A percentile compares a stretch with the other conserved stretches of the same genome.
phyloP scores from a whole-genome alignment of 2,797 vertebrate species.

The Siniperca obscura region DNA sequence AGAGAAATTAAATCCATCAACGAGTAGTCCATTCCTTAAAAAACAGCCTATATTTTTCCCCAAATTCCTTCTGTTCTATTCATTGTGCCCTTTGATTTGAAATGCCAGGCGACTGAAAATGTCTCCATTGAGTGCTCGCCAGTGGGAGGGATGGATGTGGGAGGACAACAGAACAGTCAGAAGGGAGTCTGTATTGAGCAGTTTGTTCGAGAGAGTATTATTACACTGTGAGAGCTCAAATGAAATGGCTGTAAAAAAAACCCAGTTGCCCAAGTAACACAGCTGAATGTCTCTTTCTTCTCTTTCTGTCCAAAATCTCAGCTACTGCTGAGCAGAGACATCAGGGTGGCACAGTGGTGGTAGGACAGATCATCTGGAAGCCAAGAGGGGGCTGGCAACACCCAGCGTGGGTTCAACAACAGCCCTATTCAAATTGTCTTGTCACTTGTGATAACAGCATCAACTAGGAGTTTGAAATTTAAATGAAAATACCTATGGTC shows the following conservation, averaged over 20 bases:
- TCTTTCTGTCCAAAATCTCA: conserved; percentile 28
- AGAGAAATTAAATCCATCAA: not conserved
- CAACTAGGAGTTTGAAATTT: not conserved
- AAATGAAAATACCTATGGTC: not conserved
- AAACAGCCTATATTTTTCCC: conserved; percentile 15
- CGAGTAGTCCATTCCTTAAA: not conserved
- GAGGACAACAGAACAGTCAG: conserved; percentile 60
- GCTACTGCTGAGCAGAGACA: conserved; percentile 27
- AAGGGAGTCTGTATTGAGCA: conserved; percentile 63
- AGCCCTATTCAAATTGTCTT: not conserved
- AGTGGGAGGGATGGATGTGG: conserved; percentile 56
- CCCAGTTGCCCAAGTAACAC: conserved; percentile 76
- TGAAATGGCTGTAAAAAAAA: conserved; percentile 79
- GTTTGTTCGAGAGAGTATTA: conserved; percentile 68
- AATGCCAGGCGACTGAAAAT: conserved; percentile 62
- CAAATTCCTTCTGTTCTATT: conserved; percentile 5
- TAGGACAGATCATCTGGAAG: not conserved
- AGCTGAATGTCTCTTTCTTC: conserved; percentile 56
- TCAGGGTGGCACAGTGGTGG: conserved; percentile 25
- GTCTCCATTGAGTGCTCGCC: conserved; percentile 38
- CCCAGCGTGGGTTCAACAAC: conserved; percentile 10
- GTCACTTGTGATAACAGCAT: not conserved
- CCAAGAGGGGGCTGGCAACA: not conserved
- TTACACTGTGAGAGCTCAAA: conserved; percentile 69
- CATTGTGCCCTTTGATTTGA: conserved; percentile 30